Evolutionary conservation across 2,888 invertebrate species (phyloP), one percentile per base, ranked within the genome.

Genomic region (Ephialtes manifestator): DNA sequence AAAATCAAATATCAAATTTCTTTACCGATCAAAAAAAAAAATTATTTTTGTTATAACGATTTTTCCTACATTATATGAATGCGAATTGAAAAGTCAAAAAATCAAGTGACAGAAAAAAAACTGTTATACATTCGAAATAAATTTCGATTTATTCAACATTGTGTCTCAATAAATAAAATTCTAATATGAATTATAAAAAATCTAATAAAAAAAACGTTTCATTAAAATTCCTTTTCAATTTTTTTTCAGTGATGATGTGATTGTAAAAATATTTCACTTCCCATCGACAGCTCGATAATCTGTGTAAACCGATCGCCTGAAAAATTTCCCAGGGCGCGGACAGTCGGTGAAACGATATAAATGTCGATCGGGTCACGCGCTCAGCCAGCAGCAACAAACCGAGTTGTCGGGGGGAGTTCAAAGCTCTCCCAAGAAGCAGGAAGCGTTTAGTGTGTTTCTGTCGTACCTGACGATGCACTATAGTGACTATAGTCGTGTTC

Each of bases 391-490:
- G 31, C 11, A 2, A 18, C 28, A 13, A 11, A 28, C n/a, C 28
- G 3, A 28, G 15, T 58, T 58, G 24, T 55, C 20, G 31, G 53
- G 68, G 28, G 67, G 87, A 87, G 89, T 89, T 90, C 89, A 89
- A 89, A 90, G 90, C 87, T 88, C 89, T 70, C 65, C 67, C 39
- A 76, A 86, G 81, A 84, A 89, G 82, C 88, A 89, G 90, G 89
- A 90, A 89, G 87, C 87, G 77, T 75, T 28, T 35, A 48, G 72
- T 43, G 67, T 70, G 60, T 39, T 63, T 51, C 13, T 39, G 60
- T 63, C 43, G 20, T 15, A 72, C 20, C 20, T 35, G 67, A 51
- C 60, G 74, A 65, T 71, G 53, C 43, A 79, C 35, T 65, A 53
- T 39, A 63, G 20, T 10, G 11, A 53, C 43, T 63, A 68, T 65